Base-by-base conservation (phyloP, 35 echinoderm and acorn worm species). In the Heliocidaris erythrogramma region DNA sequence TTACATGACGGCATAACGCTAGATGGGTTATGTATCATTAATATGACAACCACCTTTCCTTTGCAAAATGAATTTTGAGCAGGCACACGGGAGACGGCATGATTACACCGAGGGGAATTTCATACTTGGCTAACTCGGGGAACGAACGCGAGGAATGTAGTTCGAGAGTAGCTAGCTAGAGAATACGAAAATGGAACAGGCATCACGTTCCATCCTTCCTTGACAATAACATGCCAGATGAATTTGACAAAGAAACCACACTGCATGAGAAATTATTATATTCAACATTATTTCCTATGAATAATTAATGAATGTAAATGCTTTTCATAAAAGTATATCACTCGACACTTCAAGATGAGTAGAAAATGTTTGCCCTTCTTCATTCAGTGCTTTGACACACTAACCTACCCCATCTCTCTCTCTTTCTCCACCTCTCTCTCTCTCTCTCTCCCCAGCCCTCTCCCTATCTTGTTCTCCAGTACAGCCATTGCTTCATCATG, bases 41-140 rank as follows among this genome's bases (percentile, higher is more conserved):
- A 78, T n/a, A 78, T 78, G 65, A 78, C 65, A 78, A 78, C n/a
- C 65, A 78, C 65, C 65, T 78, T 78, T 27, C 18, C 65, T 78
- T 27, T 78, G 65, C 65, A 78, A 78, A 78, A 78, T 78, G 65
- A 78, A 78, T 78, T 78, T 78, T 78, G 65, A 78, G 65, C 65
- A 78, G 65, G 21, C 65, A 78, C 65, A 78, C 65, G 21, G 18
- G 65, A 78, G 65, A 78, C 65, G 4, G 65, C 21, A 78, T 78
- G 18, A 78, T 78, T n/a, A 27, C 17, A 78, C 65, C 18, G 21
- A 27, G 21, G 65, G 65, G 65, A 78, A 78, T 78, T 78, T 78
- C 65, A 78, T 9, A 78, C 21, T 5, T n/a, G 65, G 27, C 5
- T 78, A 27, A 78, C 27, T n/a, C 18, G 65, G 21, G 65, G 21